Base-by-base conservation (phyloP, 2,113 vertebrate species). In the Chascanopsetta lugubris region DNA sequence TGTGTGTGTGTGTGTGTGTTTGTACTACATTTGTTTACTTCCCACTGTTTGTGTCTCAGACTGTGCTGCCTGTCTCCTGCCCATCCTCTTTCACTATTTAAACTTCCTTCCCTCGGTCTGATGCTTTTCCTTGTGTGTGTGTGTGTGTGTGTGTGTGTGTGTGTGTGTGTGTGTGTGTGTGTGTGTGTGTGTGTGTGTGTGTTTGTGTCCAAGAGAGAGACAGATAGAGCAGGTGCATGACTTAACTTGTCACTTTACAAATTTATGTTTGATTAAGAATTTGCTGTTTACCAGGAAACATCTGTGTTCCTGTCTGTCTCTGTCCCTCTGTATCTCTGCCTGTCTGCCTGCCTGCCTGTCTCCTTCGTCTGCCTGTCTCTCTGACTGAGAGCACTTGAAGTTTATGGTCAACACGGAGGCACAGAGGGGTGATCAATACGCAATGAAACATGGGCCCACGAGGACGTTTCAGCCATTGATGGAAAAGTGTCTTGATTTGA, bases 261-360 rank as follows among this genome's bases (percentile, higher is more conserved):
- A 80, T 76, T 65, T 78, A 62, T 66, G 40, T 77, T 56, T 79
- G 36, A 72, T 45, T 30, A 50, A 66, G 47, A 3, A 11, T 48
- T 74, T 2, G 10, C 26, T 82, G 49, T 78, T 73, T 85, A 85
- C 53, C 47, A 73, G 69, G 73, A 80, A 83, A 77, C 72, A 73
- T 80, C 38, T 79, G 65, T 82, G 22, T 66, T 42, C 79, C 22
- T 62, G 6, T 61, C 36, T 51, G 45, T 55, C 50, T 51, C 22
- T 62, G 6, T 61, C 36, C 48, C 38, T 55, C 50, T 51, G 26
- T 74, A 61, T 76, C 13, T 27, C 8, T 38, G 26, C 26, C 38
- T 72, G 53, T 56, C 45, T 59, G 53, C 56, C 34, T 67, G 32
- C n/a, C n/a, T n/a, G n/a, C n/a, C n/a, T n/a, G n/a, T n/a, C n/a